Percentiles rank a stretch among this genome's conserved stretches.
These are phyloP conservation scores for Drosophila cracens DNA, from an alignment of 2,888 invertebrate genomes.

Conservation along the genomic window DNA sequence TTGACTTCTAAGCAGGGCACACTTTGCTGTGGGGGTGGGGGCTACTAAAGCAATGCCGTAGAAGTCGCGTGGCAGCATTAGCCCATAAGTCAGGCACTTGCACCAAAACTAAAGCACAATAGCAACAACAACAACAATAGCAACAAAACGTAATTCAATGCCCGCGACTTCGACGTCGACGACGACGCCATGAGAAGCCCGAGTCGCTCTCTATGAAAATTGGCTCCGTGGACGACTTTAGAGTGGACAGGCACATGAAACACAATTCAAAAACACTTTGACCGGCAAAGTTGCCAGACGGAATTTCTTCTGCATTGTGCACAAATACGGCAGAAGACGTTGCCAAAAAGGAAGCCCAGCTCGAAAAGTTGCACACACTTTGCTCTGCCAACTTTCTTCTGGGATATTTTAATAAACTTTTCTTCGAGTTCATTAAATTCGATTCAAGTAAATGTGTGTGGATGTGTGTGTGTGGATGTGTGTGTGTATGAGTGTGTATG, in stretches of 20 bases:
- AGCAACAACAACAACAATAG: conserved; percentile 40
- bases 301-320: conserved; percentile 74
- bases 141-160: conserved; percentile 72
- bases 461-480: not conserved
- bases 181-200: conserved; percentile 44
- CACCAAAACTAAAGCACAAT: conserved; percentile 52
- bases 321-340: conserved; percentile 36
- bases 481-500: conserved; percentile 22
- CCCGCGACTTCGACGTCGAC: conserved; percentile 41
- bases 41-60: conserved; percentile 23
- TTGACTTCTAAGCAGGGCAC: conserved; percentile 43
- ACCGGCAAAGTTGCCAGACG: conserved; percentile 83
- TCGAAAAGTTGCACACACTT: conserved; percentile 40
- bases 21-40: conserved; percentile 31
- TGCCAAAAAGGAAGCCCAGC: conserved; percentile 28
- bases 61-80: conserved; percentile 71
- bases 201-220: conserved; percentile 70
- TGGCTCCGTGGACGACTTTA: conserved; percentile 72
- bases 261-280: conserved; percentile 83
- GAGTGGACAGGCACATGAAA: conserved; percentile 81
- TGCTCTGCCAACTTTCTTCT: conserved; percentile 66
- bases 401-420: conserved; percentile 77
- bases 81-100: conserved; percentile 77
- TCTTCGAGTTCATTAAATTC: conserved; percentile 74
- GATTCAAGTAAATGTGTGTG: conserved; percentile 64